Percentiles rank a stretch among this genome's conserved stretches.
These are phyloP conservation scores for Metridium senile DNA, from an alignment of 92 coral and sea anemone genomes.

Conservation along the genomic window DNA sequence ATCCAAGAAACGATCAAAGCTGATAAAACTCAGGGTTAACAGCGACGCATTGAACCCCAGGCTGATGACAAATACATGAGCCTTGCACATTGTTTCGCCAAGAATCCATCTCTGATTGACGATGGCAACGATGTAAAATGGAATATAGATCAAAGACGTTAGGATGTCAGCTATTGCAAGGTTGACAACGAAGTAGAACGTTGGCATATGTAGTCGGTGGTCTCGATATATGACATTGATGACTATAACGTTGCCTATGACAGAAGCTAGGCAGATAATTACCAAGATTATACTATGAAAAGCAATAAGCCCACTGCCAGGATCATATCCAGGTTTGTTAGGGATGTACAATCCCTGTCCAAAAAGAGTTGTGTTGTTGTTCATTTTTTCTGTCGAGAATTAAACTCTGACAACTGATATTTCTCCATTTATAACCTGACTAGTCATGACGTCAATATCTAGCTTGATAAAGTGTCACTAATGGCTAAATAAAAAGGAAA, in stretches of 20 bases:
- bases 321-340: slow-evolving; percentile 3
- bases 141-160: slow-evolving; percentile 38
- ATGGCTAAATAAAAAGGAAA: not conserved
- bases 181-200: slow-evolving; percentile 58
- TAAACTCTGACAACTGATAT: not conserved
- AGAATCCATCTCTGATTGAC: slow-evolving; percentile 44
- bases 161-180: slow-evolving; percentile 54
- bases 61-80: slow-evolving; percentile 57
- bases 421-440: not conserved
- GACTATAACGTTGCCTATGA: slow-evolving; percentile 49
- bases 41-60: slow-evolving; percentile 52
- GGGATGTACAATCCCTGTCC: not conserved
- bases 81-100: slow-evolving; percentile 33
- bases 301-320: slow-evolving; percentile 9
- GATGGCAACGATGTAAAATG: slow-evolving; percentile 50
- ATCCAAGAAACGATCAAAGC: slow-evolving; percentile 51
- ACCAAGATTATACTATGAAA: slow-evolving; percentile 35
- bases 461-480: not conserved
- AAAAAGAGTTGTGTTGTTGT: slow-evolving; percentile 15
- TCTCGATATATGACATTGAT: slow-evolving; percentile 44
- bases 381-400: not conserved
- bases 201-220: slow-evolving; percentile 52
- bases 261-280: slow-evolving; percentile 31
- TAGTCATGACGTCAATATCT: not conserved
- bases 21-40: slow-evolving; percentile 45